A percentile compares a stretch with the other conserved stretches of the same genome.
Evolutionary conservation across 2,797 vertebrate genomes (phyloP).

Genomic region (Chelon auratus): DNA sequence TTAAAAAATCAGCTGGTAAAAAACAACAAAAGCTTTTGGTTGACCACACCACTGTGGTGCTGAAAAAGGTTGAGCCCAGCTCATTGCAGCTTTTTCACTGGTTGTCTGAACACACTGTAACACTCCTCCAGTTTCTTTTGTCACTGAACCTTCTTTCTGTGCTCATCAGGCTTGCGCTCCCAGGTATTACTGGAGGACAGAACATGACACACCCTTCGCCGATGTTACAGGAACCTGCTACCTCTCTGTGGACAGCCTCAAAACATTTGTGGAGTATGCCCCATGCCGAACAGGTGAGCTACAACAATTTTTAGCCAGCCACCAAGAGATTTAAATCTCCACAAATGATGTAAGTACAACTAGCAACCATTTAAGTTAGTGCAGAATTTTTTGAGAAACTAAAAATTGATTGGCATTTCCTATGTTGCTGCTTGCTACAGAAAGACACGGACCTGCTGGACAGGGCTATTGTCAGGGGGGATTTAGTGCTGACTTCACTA

Average conservation of each 20-base stretch:
- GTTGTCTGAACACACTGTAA: too few species aligned
- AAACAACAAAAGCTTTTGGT: too few species aligned
- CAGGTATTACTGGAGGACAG: constrained; percentile 89
- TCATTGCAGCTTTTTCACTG: too few species aligned
- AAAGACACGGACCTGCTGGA: constrained; percentile 82
- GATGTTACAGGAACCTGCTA: constrained; percentile 91
- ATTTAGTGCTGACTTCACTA: constrained; percentile 92
- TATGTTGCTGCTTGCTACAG: constrained; percentile 69
- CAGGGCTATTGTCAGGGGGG: constrained; percentile 93
- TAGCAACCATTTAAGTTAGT: background rate
- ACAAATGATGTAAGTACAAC: background rate
- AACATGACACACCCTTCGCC: constrained; percentile 77
- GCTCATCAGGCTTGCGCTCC: constrained; percentile 85
- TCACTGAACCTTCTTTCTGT: background rate
- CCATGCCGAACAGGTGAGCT: constrained; percentile 89
- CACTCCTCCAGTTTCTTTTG: background rate
- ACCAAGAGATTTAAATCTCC: background rate
- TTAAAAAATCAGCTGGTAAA: too few species aligned
- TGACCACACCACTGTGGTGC: too few species aligned
- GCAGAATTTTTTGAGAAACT: background rate
- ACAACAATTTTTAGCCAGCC: background rate
- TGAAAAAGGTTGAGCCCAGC: too few species aligned
- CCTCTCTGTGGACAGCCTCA: constrained; percentile 87
- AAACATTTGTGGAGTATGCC: constrained; percentile 88
- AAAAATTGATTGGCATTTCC: constrained; percentile 15